Evolutionary conservation across 2,888 invertebrate genomes (phyloP), one percentile per base, ranked within the genome.

Genomic region (Ectropis crepuscularia): DNA sequence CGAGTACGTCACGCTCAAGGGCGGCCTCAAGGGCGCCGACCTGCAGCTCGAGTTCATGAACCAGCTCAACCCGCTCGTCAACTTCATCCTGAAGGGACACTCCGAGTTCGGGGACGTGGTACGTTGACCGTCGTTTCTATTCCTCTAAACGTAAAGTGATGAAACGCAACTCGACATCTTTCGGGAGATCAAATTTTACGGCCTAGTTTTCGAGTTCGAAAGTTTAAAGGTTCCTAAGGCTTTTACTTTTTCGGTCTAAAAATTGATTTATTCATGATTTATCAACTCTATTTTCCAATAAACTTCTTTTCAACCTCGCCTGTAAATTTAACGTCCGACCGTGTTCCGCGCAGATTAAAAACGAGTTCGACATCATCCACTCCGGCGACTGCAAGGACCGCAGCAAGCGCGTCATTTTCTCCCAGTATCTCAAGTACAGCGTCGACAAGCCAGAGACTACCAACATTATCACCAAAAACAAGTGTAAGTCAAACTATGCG

Each of bases 81-180:
- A 95, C 72, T 94, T 96, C 80, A 94, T 92, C 59, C 38, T 95
- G 5, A 92, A 94, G 43, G 95, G 94, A 73, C 94, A 95, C 60
- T 84, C 90, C 63, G 89, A 93, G 68, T 82, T 81, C 50, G 82
- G 78, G 16, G 80, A 82, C 46, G 77, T 81, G 55, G 93, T 93
- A 78, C 87, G 87, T 85, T 49, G 46, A 45, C 45, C 41, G 42
- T 51, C 5, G 11, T 68, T 8, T 4, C 16, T 28, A 4, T 28
- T 28, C 16, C 4, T 28, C 2, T 28, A 28, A 28, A 28, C 16
- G 16, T 28, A 28, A 28, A 28, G 16, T 4, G 16, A 28, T 4
- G 4, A 28, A 28, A 28, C 16, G 16, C 16, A 28, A 28, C 16
- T 2, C 16, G 2, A 28, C 2, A 28, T 4, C 16, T 28, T 28